Base-by-base conservation (phyloP, 2,888 invertebrate species). In the Plebejus melissa region DNA sequence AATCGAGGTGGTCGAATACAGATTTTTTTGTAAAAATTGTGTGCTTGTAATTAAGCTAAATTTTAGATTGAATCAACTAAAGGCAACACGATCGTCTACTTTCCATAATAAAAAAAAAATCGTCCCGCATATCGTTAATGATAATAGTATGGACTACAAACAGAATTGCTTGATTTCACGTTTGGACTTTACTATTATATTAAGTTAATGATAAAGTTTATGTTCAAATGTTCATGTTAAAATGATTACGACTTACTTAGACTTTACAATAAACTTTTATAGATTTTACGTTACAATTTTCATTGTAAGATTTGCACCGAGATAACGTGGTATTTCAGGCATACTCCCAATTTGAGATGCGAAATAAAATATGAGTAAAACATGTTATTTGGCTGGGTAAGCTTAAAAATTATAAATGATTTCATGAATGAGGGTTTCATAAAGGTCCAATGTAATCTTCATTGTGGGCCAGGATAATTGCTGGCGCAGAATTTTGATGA, bases 401-500 rank as follows among this genome's bases (percentile, higher is more conserved):
- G 50, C 72, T 54, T 22, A 16, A 54, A 72, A 50, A 72, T 72
- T 72, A 72, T 50, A 16, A 72, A 72, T 54, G 32, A 32, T 54
- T 72, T 72, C 32, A 54, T 72, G 54, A 72, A 54, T 72, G 54
- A 54, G 32, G 13, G 72, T 32, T 54, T 41, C 70, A 70, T 54
- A 72, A 28, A 28, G 72, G 50, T 50, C 54, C 6, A 11, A 72
- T 32, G 41, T 71, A 71, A 71, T 50, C 46, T 72, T 72, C 32
- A 72, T 72, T 32, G 72, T 72, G 50, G 50, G 71, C 65, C 65
- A 46, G 50, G 28, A 72, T 54, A 72, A 50, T 72, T 50, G 46
- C 46, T 72, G 54, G 54, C 28, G 16, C 72, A 54, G 72, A 72
- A 54, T 72, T 72, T 72, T 72, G 72, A 72, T 72, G 72, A 72